Percentiles rank a stretch among this genome's conserved stretches.
Evolutionary conservation across 1,140 invertebrate genomes (phyloP).

Genomic region (Halesus radiatus): DNA sequence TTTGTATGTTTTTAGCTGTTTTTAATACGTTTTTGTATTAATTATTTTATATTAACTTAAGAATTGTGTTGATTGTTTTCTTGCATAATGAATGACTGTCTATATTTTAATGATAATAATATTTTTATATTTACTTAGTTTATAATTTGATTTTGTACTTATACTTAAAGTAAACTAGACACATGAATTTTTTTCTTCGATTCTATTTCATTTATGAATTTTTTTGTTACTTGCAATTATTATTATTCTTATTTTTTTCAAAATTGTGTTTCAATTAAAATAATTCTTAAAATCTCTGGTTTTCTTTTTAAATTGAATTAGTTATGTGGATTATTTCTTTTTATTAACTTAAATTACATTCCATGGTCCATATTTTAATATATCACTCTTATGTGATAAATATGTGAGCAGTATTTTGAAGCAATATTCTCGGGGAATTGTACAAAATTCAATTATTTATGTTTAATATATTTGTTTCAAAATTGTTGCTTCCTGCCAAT

Average conservation of each 20-base stretch:
- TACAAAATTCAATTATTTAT: no score
- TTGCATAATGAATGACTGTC: constrained; percentile 12
- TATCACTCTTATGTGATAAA: background rate
- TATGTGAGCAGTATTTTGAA: background rate
- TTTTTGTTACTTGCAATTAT: no score
- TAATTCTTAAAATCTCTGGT: no score
- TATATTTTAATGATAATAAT: constrained; percentile 2
- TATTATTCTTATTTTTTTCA: no score
- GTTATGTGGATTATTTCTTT: no score
- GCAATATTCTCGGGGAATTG: background rate
- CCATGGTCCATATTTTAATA: background rate
- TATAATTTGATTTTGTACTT: constrained; percentile 8
- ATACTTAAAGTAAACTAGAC: background rate
- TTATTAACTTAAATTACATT: background rate
- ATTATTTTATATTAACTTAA: constrained; percentile 1
- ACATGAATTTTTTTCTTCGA: no score
- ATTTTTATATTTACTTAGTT: background rate
- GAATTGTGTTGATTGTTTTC: background rate
- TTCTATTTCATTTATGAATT: no score
- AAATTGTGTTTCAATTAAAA: no score
- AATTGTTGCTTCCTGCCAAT: no score
- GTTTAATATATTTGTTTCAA: no score
- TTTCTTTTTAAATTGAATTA: no score
- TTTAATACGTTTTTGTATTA: constrained; percentile 38
- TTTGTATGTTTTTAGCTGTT: constrained; percentile 10